A percentile compares a stretch with the other conserved stretches of the same genome.
These are phyloP conservation scores for Glareola pratincola DNA, from an alignment of 2,113 vertebrate genomes.

Conservation along the genomic window DNA sequence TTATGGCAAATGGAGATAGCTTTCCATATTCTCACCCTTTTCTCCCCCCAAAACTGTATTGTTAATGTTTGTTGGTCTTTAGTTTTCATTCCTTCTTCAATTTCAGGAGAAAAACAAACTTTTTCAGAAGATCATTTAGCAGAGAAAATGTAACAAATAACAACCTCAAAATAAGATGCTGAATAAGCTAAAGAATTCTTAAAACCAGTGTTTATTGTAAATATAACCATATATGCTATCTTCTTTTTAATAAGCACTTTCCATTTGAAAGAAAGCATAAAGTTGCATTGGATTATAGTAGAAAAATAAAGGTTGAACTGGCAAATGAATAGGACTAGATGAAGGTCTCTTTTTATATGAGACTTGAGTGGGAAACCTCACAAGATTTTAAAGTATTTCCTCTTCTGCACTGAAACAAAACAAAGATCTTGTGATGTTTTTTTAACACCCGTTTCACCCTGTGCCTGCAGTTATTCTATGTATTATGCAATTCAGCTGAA, in stretches of 20 bases:
- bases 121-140: not conserved
- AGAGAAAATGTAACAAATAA: not conserved
- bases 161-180: not conserved
- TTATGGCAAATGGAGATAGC: not conserved
- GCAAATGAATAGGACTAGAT: not conserved
- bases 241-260: not conserved
- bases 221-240: not conserved
- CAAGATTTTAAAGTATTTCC: not conserved
- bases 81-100: not conserved
- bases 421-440: not conserved
- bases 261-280: not conserved
- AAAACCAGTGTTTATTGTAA: not conserved
- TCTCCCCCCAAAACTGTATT: not conserved
- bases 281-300: not conserved
- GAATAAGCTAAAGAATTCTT: not conserved
- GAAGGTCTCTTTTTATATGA: not conserved
- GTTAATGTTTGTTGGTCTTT: not conserved
- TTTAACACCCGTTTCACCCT: not conserved
- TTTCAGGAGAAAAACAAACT: not conserved
- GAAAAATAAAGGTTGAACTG: not conserved
- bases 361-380: not conserved
- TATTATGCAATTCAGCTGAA: not conserved
- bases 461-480: not conserved
- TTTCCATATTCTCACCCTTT: not conserved
- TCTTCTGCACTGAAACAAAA: not conserved